These are phyloP conservation scores for Blastobasis adustella DNA, from an alignment of 2,888 invertebrate genomes.

Conservation along the genomic window DNA sequence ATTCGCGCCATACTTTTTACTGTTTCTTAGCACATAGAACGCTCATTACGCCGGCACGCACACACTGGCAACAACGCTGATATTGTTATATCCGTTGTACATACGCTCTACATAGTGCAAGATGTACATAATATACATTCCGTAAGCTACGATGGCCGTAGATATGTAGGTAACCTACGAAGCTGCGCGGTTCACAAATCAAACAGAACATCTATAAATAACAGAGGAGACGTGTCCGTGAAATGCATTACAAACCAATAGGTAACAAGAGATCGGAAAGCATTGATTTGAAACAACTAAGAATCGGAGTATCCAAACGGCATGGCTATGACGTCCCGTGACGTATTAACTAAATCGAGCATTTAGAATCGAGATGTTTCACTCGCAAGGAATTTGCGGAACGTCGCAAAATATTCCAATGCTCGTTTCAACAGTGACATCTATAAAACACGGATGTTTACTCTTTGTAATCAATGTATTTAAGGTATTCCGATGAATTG, in stretches of 20 bases:
- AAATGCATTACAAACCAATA: slow-evolving; percentile 31
- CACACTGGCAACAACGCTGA: slow-evolving; percentile 39
- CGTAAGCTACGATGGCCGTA: slow-evolving; percentile 50
- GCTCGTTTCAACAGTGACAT: background rate
- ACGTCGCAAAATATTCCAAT: slow-evolving; percentile 8
- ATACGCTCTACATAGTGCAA: slow-evolving; percentile 57
- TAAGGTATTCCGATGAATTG: too few species aligned
- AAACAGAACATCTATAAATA: slow-evolving; percentile 64
- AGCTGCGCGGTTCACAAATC: slow-evolving; percentile 55
- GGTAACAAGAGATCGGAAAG: slow-evolving; percentile 2
- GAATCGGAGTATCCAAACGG: slow-evolving; percentile 10
- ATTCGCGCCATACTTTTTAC: slow-evolving; percentile 76
- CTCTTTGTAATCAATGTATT: slow-evolving; percentile 1
- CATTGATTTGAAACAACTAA: background rate
- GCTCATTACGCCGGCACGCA: slow-evolving; percentile 65
- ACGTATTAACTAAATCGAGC: background rate
- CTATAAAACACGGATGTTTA: slow-evolving; percentile 1
- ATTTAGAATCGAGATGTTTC: slow-evolving; percentile 7
- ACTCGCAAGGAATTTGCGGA: slow-evolving; percentile 6
- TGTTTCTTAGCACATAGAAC: slow-evolving; percentile 75
- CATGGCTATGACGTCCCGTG: slow-evolving; percentile 13
- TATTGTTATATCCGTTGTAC: slow-evolving; percentile 58
- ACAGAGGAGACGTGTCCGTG: slow-evolving; percentile 54
- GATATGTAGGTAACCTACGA: slow-evolving; percentile 67
- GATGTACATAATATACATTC: slow-evolving; percentile 67